These are phyloP conservation scores for Mesembrinibis cayennensis DNA, from an alignment of 2,113 vertebrate species.

Conservation along the genomic window DNA sequence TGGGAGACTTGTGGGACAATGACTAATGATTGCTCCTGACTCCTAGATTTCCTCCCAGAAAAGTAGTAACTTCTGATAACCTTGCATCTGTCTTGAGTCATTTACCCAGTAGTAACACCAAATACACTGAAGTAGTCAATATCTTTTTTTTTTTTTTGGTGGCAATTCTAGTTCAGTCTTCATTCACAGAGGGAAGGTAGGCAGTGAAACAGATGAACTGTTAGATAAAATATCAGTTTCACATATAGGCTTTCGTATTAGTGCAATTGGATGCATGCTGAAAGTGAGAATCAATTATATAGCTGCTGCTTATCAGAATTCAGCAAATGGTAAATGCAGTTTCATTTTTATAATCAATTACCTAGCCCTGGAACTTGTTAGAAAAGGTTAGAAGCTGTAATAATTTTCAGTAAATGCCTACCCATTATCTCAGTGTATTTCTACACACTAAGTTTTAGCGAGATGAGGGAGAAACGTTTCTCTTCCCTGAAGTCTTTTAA, in stretches of 20 bases:
- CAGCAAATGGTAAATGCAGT: conserved; percentile 28
- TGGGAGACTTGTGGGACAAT: not conserved
- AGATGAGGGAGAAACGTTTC: not conserved
- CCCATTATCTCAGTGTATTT: not conserved
- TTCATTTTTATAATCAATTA: conserved; percentile 45
- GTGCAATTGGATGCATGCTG: not conserved
- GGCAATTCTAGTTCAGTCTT: not conserved
- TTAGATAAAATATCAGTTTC: not conserved
- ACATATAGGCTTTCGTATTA: not conserved
- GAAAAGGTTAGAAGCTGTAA: conserved; percentile 16
- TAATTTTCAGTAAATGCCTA: conserved; percentile 6
- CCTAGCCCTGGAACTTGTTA: conserved; percentile 26
- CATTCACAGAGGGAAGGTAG: not conserved
- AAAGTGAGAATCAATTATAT: conserved; percentile 6
- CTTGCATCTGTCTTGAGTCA: not conserved
- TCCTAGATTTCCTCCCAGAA: not conserved
- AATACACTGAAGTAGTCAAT: not conserved
- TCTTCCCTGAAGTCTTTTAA: not conserved
- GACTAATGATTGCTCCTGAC: not conserved
- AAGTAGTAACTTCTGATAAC: not conserved
- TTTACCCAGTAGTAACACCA: not conserved
- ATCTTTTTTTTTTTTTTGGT: not conserved
- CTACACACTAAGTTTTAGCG: not conserved
- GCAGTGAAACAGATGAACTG: not conserved
- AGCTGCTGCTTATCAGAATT: conserved; percentile 23